Base-by-base conservation (phyloP, 2,113 vertebrate species). In the Chrysochloris asiatica region DNA sequence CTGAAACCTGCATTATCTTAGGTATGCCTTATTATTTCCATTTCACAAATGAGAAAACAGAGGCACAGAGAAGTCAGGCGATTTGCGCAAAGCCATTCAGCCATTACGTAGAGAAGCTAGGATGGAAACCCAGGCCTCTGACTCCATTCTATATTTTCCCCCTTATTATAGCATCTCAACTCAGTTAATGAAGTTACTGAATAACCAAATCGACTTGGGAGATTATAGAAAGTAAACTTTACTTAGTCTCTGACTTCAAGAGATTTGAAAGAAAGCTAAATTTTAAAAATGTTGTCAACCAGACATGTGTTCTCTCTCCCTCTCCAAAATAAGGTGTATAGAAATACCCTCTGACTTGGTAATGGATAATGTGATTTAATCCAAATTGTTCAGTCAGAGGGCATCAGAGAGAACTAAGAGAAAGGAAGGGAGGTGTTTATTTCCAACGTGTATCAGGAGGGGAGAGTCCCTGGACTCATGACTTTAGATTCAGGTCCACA, bases 321-420 rank as follows among this genome's bases (percentile, higher is more conserved):
- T 86, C 71, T 48, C 36, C 54, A 48, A 21, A 90, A 54, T n/a
- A 54, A 38, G 41, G 36, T 21, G 11, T 36, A 2, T 6, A 11
- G 41, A 56, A n/a, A 78, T 17, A 4, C 3, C 17, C 14, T 8
- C 92, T 79, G 14, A 36, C 17, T 59, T 41, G 43, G 33, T 41
- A 61, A 28, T 0, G 0, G 1, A 26, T 45, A n/a, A 69, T 47
- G 13, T 38, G 13, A 2, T 75, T 85, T 71, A 43, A 54, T 33
- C 24, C 56, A 65, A 76, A 45, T 41, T 38, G 82, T 33, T 10
- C 22, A 11, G 61, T 41, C 6, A 38, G 43, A n/a, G n/a, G 43
- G 21, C 28, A 38, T 50, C 6, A 0, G 26, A 6, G 26, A 43
- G 17, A 4, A 6, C 11, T 0, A 0, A 22, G 26, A 36, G 54